phyloP scores from a whole-genome alignment of 2,113 vertebrate species.

The Eublepharis macularius region DNA sequence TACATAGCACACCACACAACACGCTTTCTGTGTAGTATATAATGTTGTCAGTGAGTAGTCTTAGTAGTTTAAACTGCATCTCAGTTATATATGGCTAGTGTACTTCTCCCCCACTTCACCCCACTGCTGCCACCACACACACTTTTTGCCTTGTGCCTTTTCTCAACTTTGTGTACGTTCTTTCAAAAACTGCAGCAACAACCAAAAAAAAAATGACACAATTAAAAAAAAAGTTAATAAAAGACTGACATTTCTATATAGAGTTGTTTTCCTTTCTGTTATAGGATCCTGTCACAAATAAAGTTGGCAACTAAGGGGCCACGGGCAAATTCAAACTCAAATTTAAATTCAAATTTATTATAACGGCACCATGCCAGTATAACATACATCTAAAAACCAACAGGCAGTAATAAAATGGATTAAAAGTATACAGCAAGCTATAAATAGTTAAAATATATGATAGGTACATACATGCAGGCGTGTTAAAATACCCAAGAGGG shows the following conservation, averaged over 20 bases:
- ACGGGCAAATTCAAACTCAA: neutral
- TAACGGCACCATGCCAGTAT: too few species aligned
- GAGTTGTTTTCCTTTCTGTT: neutral
- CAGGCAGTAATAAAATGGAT: too few species aligned
- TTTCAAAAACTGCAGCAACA: neutral
- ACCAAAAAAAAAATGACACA: neutral
- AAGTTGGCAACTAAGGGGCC: neutral
- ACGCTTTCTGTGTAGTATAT: neutral
- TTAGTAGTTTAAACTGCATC: neutral
- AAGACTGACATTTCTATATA: constrained; percentile 29
- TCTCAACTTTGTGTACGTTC: neutral
- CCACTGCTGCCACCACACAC: too few species aligned
- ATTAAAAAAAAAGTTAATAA: constrained; percentile 27
- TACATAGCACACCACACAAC: neutral
- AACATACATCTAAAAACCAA: too few species aligned
- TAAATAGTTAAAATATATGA: too few species aligned
- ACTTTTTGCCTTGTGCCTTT: neutral
- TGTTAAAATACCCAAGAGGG: too few species aligned
- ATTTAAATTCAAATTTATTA: too few species aligned
- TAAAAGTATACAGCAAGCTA: too few species aligned
- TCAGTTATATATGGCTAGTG: neutral
- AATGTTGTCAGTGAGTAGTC: neutral
- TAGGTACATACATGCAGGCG: too few species aligned
- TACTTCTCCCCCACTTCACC: too few species aligned
- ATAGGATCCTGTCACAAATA: neutral